Conservation (phyloP, 2,888 invertebrate species). For the Rugalucina vietnamica region DNA sequence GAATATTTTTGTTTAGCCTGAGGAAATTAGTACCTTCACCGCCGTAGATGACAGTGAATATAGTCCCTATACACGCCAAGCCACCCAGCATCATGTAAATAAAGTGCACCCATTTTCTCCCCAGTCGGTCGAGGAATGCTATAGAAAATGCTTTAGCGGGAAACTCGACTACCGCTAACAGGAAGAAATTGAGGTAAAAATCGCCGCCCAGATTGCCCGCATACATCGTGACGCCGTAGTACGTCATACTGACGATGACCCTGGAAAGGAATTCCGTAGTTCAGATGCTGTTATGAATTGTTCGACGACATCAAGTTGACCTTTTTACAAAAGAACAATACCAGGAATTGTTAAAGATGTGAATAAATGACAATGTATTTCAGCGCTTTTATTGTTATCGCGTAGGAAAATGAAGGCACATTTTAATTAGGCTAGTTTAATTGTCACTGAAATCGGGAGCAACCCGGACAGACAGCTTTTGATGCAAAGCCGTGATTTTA, state of each 20-base stretch:
- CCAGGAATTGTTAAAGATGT: too few species aligned
- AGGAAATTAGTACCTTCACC: conserved; percentile 62
- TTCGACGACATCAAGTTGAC: too few species aligned
- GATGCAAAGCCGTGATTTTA: too few species aligned
- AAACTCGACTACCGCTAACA: conserved; percentile 91
- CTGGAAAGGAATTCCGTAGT: conserved; percentile 84
- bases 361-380: neutral
- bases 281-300: too few species aligned
- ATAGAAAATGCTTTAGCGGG: conserved; percentile 88
- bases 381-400: too few species aligned
- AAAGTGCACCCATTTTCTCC: conserved; percentile 89
- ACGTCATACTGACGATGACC: conserved; percentile 91
- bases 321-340: too few species aligned
- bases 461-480: too few species aligned
- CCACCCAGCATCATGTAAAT: conserved; percentile 83
- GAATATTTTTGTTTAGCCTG: too few species aligned
- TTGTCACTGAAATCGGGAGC: too few species aligned
- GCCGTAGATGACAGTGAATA: conserved; percentile 62
- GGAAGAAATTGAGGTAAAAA: conserved; percentile 89
- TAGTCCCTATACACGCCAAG: conserved; percentile 61
- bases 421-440: too few species aligned
- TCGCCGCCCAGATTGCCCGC: conserved; percentile 90
- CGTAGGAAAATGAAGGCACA: too few species aligned
- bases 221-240: conserved; percentile 92
- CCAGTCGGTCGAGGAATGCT: conserved; percentile 88